These are phyloP conservation scores for Chiloscyllium plagiosum DNA, from an alignment of 2,113 vertebrate species.

Conservation along the genomic window DNA sequence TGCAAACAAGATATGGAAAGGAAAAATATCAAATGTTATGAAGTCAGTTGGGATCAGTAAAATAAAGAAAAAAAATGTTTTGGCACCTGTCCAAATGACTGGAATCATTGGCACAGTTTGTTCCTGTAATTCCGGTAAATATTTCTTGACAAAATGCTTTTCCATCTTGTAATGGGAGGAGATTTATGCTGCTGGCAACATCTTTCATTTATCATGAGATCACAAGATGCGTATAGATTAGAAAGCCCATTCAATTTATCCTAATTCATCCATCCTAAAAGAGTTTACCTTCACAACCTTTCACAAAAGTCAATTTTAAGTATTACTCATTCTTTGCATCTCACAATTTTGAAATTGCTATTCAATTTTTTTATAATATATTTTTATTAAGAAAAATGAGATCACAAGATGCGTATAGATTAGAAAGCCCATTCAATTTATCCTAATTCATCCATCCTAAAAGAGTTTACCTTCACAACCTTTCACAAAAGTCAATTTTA, in stretches of 20 bases:
- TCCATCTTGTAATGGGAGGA: background rate
- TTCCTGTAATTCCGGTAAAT: background rate
- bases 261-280: background rate
- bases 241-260: background rate
- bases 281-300: background rate
- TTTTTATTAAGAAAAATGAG: no score
- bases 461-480: background rate
- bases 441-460: background rate
- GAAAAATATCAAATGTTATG: background rate
- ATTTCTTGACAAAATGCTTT: background rate
- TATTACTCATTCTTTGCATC: background rate
- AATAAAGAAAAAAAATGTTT: background rate
- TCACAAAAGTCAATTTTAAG: background rate
- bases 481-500: background rate
- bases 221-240: background rate
- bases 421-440: background rate
- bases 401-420: background rate
- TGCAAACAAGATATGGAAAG: background rate
- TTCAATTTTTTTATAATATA: background rate
- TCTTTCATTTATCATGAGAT: background rate
- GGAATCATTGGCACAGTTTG: background rate
- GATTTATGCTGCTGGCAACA: background rate
- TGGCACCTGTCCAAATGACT: background rate
- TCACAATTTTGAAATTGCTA: background rate
- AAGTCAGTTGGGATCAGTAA: background rate